Conservation (phyloP, 2,113 vertebrate species). For the Rhinoderma darwinii region DNA sequence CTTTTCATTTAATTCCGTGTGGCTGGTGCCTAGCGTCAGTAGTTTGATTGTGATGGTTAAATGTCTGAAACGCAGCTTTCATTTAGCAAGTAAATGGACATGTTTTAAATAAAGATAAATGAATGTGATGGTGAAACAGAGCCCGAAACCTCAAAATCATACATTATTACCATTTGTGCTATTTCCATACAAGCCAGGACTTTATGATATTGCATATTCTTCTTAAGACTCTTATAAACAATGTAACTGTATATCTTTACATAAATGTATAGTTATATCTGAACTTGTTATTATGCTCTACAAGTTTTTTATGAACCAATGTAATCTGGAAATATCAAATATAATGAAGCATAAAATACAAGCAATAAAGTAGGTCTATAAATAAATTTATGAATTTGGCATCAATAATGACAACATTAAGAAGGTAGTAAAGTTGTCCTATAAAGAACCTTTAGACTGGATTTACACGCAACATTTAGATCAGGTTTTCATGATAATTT, state of each 20-base stretch:
- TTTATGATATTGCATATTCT: slow-evolving; percentile 26
- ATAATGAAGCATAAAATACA: neutral
- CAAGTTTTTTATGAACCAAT: neutral
- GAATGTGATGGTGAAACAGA: slow-evolving; percentile 38
- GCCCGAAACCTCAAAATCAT: slow-evolving; percentile 21
- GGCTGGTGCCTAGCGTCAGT: slow-evolving; percentile 56
- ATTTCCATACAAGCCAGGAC: slow-evolving; percentile 30
- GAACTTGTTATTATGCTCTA: slow-evolving; percentile 1
- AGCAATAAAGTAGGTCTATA: neutral
- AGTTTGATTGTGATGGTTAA: slow-evolving; percentile 54
- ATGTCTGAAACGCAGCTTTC: slow-evolving; percentile 56
- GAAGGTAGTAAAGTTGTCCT: neutral
- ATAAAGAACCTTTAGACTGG: too few species aligned
- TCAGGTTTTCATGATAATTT: too few species aligned
- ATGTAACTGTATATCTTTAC: slow-evolving; percentile 21
- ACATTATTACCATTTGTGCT: neutral
- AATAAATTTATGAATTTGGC: slow-evolving; percentile 19
- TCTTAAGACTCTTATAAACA: slow-evolving; percentile 31
- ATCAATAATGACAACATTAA: neutral
- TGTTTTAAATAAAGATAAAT: slow-evolving; percentile 52
- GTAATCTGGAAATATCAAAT: slow-evolving; percentile 16
- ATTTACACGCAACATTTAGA: too few species aligned
- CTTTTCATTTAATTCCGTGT: slow-evolving; percentile 58
- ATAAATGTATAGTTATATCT: slow-evolving; percentile 6
- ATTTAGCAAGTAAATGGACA: slow-evolving; percentile 46